Evolutionary conservation across 2,113 vertebrate species (phyloP), one percentile per base, ranked within the genome.

Genomic region (Oplegnathus fasciatus): DNA sequence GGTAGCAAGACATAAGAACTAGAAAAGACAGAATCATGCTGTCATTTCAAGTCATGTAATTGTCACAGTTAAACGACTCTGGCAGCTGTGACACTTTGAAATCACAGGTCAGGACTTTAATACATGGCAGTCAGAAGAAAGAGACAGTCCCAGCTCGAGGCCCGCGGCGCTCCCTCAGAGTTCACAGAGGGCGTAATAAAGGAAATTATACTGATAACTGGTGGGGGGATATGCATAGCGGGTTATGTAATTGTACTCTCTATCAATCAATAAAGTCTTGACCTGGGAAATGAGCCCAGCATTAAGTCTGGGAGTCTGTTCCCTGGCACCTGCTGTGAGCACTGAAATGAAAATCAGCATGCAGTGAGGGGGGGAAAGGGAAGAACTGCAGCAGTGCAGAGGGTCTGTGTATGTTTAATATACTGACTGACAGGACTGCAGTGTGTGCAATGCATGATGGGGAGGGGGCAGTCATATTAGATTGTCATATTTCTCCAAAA

Each of bases 231-330:
- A 76, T 79, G 83, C 88, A 88, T 84, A 82, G 87, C 79, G 52
- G 84, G 80, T 90, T 92, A 89, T 90, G 88, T 91, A 93, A 93
- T 88, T 92, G 91, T 88, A 62, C 89, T 90, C 86, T 80, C 57
- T 83, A 82, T 93, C 87, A 89, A 93, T 94, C 92, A 93, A 94
- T 93, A 83, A 88, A 84, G 76, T 85, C 88, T 75, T 91, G 90
- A 91, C 91, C 91, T 87, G 76, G 84, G 91, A 91, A 92, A 91
- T 90, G 83, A 87, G 87, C 81, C 78, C 42, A 18, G 87, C 88
- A 79, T 82, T 88, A 78, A 85, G 70, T 52, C 50, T 76, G 77
- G 73, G 76, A 92, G 78, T 77, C 64, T 65, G 65, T 73, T 84
- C 54, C 50, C 65, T 61, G 77, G 83, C 78, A 79, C 91, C 86